Evolutionary conservation across 2,113 vertebrate species (phyloP).

Genomic region (Neotoma lepida): DNA sequence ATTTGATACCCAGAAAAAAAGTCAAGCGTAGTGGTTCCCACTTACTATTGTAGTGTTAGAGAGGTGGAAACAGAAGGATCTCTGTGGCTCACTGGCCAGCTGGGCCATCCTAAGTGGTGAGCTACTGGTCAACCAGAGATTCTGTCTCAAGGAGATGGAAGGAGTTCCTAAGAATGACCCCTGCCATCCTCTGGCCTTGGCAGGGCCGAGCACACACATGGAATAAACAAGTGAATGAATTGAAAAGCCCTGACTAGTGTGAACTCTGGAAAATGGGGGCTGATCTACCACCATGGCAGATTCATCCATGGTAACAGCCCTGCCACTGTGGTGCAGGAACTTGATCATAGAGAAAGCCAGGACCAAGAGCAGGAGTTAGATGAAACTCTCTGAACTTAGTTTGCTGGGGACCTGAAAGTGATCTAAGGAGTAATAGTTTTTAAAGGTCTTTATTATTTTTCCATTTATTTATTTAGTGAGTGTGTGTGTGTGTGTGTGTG

Average conservation of each 20-base stretch:
- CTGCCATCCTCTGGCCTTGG: neutral
- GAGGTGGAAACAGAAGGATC: neutral
- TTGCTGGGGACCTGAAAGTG: neutral
- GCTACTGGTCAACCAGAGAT: neutral
- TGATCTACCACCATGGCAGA: rapidly evolving
- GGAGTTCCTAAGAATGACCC: neutral
- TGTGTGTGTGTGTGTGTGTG: rapidly evolving
- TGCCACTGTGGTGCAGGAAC: neutral
- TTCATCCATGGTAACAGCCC: neutral
- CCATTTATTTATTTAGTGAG: neutral
- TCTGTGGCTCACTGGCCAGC: neutral
- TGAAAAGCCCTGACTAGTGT: neutral
- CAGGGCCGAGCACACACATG: neutral
- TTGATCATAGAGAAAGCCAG: neutral
- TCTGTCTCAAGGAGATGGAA: neutral
- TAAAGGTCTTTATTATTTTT: neutral
- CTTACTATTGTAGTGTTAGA: no score
- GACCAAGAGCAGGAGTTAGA: rapidly evolving
- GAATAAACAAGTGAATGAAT: neutral
- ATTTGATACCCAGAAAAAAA: neutral
- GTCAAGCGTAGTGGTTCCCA: neutral
- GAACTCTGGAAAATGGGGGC: neutral
- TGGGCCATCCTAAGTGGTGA: neutral
- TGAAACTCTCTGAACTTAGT: neutral
- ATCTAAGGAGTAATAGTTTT: neutral